Evolutionary conservation across 92 coral and sea anemone species (phyloP).

Genomic region (Micromussa lordhowensis): DNA sequence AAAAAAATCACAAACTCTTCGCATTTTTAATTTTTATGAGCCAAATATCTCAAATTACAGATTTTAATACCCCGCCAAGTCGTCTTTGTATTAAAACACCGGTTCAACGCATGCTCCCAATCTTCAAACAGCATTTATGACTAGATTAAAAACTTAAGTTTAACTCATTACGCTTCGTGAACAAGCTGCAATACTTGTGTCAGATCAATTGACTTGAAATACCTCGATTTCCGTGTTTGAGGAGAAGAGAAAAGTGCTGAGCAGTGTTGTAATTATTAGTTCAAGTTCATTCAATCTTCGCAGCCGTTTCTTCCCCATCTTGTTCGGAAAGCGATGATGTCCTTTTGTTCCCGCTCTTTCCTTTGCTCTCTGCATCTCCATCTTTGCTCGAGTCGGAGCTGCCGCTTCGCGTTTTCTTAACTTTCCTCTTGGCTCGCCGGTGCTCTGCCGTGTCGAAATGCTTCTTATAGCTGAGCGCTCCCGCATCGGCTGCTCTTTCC

Average conservation of each 20-base stretch:
- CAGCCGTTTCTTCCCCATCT: not conserved
- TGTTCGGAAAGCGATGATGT: constrained; percentile 7
- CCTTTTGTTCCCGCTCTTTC: not conserved
- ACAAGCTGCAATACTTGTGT: no score
- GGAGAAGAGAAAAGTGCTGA: not conserved
- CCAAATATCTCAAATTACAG: not conserved
- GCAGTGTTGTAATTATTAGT: not conserved
- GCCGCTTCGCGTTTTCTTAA: constrained; percentile 27
- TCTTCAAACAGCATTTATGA: not conserved
- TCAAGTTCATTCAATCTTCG: not conserved
- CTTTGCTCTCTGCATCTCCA: not conserved
- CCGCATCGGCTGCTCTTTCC: constrained; percentile 67
- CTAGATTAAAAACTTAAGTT: not conserved
- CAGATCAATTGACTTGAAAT: not conserved
- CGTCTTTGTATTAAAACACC: not conserved
- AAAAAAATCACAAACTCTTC: not conserved
- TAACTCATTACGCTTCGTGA: not conserved
- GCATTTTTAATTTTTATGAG: not conserved
- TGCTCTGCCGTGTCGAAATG: constrained; percentile 70
- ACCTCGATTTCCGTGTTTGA: constrained; percentile 5
- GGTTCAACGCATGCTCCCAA: not conserved
- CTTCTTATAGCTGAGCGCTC: constrained; percentile 45
- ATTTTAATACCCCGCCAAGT: not conserved
- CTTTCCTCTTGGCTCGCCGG: constrained; percentile 63
- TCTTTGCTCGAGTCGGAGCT: constrained; percentile 20